phyloP scores from a whole-genome alignment of 2,797 vertebrate genomes.

The Kryptopterus vitreolus region DNA sequence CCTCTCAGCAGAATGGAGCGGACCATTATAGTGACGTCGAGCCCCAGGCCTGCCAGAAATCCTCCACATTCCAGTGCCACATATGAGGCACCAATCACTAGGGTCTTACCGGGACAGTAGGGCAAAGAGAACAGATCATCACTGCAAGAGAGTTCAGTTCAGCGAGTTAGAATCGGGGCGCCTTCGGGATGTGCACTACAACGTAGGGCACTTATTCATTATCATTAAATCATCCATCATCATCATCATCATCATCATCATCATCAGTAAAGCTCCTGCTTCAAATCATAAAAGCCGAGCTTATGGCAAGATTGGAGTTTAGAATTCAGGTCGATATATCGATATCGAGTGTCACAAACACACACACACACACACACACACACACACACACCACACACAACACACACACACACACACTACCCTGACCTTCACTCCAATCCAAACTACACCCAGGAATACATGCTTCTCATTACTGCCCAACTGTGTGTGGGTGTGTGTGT shows the following conservation, averaged over 20 bases:
- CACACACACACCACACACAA: not conserved
- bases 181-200: not conserved
- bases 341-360: no score
- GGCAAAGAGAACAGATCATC: slow-evolving; percentile 94
- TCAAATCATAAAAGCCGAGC: not conserved
- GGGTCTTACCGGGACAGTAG: slow-evolving; percentile 91
- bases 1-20: slow-evolving; percentile 92
- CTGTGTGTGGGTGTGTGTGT: no score
- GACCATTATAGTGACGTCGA: slow-evolving; percentile 93
- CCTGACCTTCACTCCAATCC: no score
- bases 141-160: slow-evolving; percentile 63
- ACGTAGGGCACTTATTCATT: not conserved
- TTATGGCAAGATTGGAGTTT: not conserved
- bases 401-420: not conserved
- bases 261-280: not conserved
- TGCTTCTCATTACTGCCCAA: not conserved
- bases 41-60: slow-evolving; percentile 87
- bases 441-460: not conserved
- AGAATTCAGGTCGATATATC: no score
- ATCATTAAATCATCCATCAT: not conserved
- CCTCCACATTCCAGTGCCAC: slow-evolving; percentile 94
- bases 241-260: no score
- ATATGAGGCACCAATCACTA: slow-evolving; percentile 92
- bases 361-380: not conserved
- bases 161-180: not conserved